Base-by-base conservation (phyloP, 1,140 invertebrate species). In the Teleogryllus occipitalis region DNA sequence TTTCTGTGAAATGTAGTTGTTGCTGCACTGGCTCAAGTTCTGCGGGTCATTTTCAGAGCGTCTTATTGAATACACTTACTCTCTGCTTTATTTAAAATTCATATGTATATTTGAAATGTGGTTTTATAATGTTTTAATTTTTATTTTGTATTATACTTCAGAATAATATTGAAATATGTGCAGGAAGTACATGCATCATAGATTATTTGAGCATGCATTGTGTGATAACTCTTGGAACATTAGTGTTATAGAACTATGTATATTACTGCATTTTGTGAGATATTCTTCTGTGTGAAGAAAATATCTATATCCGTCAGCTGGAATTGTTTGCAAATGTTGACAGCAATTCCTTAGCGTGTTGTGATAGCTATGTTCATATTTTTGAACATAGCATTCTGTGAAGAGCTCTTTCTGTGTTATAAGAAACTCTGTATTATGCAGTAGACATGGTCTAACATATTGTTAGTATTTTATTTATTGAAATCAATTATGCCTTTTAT, bases 1-100 rank as follows among this genome's bases (percentile, higher is more conserved):
- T 65, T 65, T 65, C 54, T 65, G 54, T 65, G 54, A 65, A 65
- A 65, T 65, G 54, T 65, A 65, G 54, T 65, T 65, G 27, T 65
- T 65, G 18, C 18, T 10, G 10, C 54, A 65, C 54, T 65, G 54
- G 54, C 54, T 65, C 54, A 65, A 65, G 54, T 18, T 65, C 54
- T 65, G 54, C 54, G 10, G 54, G 54, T 65, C 54, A 14, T 65
- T 65, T 65, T 65, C 54, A 65, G 54, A 65, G 7, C 54, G 3
- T 10, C 54, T 65, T 18, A 65, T 65, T 18, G 10, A 18, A 65
- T 65, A 65, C 18, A 65, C 18, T 18, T 65, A 14, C 10, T 65
- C 54, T 65, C 27, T 65, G 54, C 54, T 65, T 65, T 65, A 18
- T 65, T 65, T 18, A 65, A 65, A 39, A 39, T 39, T 39, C 27